Evolutionary conservation across 2,797 vertebrate genomes (phyloP), one percentile per base, ranked within the genome.

Genomic region (Sebastes aleutianus): DNA sequence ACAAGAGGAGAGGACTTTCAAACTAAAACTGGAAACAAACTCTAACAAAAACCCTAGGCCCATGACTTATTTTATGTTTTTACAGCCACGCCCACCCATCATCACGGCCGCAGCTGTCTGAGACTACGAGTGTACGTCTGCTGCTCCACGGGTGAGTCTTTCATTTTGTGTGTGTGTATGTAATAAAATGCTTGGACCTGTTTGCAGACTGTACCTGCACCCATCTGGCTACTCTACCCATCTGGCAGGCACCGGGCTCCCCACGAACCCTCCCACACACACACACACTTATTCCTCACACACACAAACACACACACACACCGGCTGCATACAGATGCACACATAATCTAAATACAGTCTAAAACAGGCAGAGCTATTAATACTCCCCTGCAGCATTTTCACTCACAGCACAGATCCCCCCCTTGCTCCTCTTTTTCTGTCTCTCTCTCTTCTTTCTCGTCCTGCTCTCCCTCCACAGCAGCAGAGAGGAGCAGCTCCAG

Each of bases 61-160:
- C 16, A 47, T 47, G 43, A 47, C 16, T 8, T 26, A 1, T 78
- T 85, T 78, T 77, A 1, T 89, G 66, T 84, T 76, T 74, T 67
- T 69, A 24, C 95, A 98, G 98, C 98, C 84, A 97, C 97, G 3
- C 98, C 98, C 27, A 96, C 96, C 18, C 97, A 98, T 93, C 98
- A 97, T 93, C 97, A 98, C 68, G 97, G 96, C 84, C 96, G 96
- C 76, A 97, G 96, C 92, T 99, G 98, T 90, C 96, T 99, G 86
- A 96, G 96, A 95, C 97, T 99, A 96, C 97, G 97, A 79, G 98
- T 99, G 81, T 98, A 97, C 5, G 97, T 99, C 90, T 99, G 98
- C 96, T 99, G 98, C 34, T 95, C 97, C 87, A 97, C 97, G 89
- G 97, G 98, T 99, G 90, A 95, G 95, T 80, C 74, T 54, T 3